Base-by-base conservation (phyloP, 2,888 invertebrate genomes). In the Nemotelus pantherinus region DNA sequence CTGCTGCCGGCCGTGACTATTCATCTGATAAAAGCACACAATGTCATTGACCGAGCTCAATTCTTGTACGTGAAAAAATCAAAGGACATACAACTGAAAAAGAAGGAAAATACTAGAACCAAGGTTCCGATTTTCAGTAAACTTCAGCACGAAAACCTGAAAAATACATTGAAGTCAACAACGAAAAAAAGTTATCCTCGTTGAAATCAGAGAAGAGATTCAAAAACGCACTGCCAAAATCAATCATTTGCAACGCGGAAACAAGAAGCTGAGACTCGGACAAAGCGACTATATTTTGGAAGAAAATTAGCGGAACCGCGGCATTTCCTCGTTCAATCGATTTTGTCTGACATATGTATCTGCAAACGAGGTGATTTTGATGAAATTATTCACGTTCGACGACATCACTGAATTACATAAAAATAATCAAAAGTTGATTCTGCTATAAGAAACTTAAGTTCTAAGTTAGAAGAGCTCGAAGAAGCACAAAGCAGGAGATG, bases 31-130 rank as follows among this genome's bases (percentile, higher is more conserved):
- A 95, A 95, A 85, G 93, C 95, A 9, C 96, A 96, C 63, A 1
- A 92, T 96, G 90, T 94, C 96, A 2, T 88, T 98, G n/a, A 97
- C 98, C 0, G 95, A 97, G 87, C 92, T 98, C 79, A 98, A 98
- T 87, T 93, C 94, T 0, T 96, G 83, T 92, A 96, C 84, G 94
- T 95, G 0, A 92, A 93, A 83, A 90, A 92, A 2, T 90, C 92
- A 9, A 95, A 97, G 83, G 93, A 94, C 82, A 88, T 97, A 58
- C 88, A 91, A 63, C 86, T 91, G 60, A 93, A 93, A 83, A 94
- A 93, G 84, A 93, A 93, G 82, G 96, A 98, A 85, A 96, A 94
- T 83, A 90, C 92, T 77, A 90, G 93, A 77, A 88, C 97, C 0
- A 95, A 95, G 84, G 96, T 96, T 2, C 98, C 98, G 0, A 84